Base-by-base conservation (phyloP, 2,888 invertebrate species). In the Brachyopa scutellaris region DNA sequence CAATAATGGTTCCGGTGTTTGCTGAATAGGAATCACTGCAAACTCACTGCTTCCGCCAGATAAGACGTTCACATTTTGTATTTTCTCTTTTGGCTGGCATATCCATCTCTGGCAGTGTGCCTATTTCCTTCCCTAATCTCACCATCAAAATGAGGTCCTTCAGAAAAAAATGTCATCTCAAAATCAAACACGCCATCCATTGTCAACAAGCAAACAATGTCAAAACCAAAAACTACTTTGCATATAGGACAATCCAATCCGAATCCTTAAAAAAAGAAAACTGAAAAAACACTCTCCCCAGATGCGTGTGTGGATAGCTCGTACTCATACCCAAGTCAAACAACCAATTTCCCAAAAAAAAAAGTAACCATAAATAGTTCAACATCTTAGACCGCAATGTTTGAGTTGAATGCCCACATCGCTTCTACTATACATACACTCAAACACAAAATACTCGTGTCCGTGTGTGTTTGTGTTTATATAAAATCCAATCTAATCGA, bases 401-500 rank as follows among this genome's bases (percentile, higher is more conserved):
- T 51, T 33, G 9, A 51, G 29, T 51, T 31, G 17, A 47, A 49
- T 42, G n/a, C 61, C 13, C 38, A 7, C 33, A 31, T 49, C 2
- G n/a, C 11, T 9, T 40, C 11, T 26, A 38, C n/a, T n/a, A n/a
- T n/a, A n/a, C n/a, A n/a, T n/a, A n/a, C n/a, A n/a, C n/a, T n/a
- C 29, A 70, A 11, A 45, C 23, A 57, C 45, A 49, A 62, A 36
- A 59, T 40, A 51, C 33, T 29, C 26, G 13, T n/a, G n/a, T n/a
- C n/a, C n/a, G n/a, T n/a, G n/a, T n/a, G n/a, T n/a, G n/a, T n/a
- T 5, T 33, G 38, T 57, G 26, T 31, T 19, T 23, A 42, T 55
- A 40, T 8, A 42, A 49, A 77, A 82, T 72, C 69, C 64, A 76
- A 70, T 77, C 59, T 77, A 77, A 82, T 82, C 77, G 82, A 77